These are phyloP conservation scores for Patella caerulea DNA, from an alignment of 2,888 invertebrate species.

Conservation along the genomic window DNA sequence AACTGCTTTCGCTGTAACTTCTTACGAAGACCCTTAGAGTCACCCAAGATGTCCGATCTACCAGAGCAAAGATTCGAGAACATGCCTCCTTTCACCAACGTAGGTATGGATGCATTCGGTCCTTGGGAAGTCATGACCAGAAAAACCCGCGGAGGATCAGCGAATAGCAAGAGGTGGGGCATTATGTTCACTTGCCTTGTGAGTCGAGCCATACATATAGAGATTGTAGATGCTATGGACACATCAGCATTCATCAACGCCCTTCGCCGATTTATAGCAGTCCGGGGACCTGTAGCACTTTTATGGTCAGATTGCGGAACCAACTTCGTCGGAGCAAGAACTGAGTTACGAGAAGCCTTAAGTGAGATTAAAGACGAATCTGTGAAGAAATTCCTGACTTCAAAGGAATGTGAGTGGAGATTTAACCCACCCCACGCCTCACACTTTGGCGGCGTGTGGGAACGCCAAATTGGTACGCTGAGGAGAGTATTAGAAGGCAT, in stretches of 20 bases:
- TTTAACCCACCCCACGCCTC: background rate
- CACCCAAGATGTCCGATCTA: conserved; percentile 5
- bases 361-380: background rate
- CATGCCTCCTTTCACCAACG: conserved; percentile 14
- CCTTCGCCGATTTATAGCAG: conserved; percentile 14
- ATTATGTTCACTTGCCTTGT: conserved; percentile 19
- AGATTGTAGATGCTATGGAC: conserved; percentile 16
- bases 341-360: background rate
- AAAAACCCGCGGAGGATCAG: conserved; percentile 8
- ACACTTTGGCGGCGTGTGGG: conserved; percentile 5
- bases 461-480: background rate
- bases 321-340: conserved; percentile 20
- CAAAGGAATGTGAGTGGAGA: background rate
- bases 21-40: background rate
- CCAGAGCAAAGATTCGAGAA: conserved; percentile 10
- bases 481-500: background rate
- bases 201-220: conserved; percentile 14
- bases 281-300: conserved; percentile 7
- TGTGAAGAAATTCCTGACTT: background rate
- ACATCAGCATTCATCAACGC: conserved; percentile 18
- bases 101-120: conserved; percentile 15
- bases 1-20: conserved; percentile 1
- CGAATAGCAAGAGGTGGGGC: conserved; percentile 17
- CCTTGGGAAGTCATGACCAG: conserved; percentile 12
- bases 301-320: conserved; percentile 17